These are phyloP conservation scores for Nesospiza acunhae DNA, from an alignment of 2,113 vertebrate genomes.

Conservation along the genomic window DNA sequence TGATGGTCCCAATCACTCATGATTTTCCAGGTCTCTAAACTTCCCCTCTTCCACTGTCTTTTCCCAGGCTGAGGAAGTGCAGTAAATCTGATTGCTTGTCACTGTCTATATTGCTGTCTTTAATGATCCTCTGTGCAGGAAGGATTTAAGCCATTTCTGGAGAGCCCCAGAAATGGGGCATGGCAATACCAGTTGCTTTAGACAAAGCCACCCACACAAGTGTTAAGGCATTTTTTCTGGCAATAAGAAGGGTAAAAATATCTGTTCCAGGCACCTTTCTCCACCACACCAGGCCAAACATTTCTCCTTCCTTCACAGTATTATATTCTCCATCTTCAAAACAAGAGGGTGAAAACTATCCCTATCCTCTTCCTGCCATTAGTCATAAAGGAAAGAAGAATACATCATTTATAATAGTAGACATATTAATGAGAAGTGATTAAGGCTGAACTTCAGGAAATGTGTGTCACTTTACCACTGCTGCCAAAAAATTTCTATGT, in stretches of 20 bases:
- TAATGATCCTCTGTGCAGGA: background rate
- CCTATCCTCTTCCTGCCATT: background rate
- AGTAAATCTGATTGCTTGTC: background rate
- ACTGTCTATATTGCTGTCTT: background rate
- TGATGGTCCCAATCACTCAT: background rate
- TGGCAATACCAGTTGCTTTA: background rate
- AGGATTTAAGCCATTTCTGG: background rate
- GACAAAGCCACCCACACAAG: background rate
- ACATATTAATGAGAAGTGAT: background rate
- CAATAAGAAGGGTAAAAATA: background rate
- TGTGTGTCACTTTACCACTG: background rate
- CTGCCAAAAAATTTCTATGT: background rate
- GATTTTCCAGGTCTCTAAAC: background rate
- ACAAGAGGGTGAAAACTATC: background rate
- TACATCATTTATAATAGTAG: background rate
- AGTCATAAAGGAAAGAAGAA: background rate
- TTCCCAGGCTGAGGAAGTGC: background rate
- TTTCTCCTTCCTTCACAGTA: background rate
- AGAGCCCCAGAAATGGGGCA: background rate
- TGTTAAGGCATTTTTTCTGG: background rate
- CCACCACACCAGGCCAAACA: background rate
- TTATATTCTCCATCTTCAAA: background rate
- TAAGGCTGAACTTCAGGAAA: conserved; percentile 20
- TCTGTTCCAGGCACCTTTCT: background rate
- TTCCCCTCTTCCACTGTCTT: background rate